Evolutionary conservation across 1,140 invertebrate genomes (phyloP).

Genomic region (Drosophila suzukii): DNA sequence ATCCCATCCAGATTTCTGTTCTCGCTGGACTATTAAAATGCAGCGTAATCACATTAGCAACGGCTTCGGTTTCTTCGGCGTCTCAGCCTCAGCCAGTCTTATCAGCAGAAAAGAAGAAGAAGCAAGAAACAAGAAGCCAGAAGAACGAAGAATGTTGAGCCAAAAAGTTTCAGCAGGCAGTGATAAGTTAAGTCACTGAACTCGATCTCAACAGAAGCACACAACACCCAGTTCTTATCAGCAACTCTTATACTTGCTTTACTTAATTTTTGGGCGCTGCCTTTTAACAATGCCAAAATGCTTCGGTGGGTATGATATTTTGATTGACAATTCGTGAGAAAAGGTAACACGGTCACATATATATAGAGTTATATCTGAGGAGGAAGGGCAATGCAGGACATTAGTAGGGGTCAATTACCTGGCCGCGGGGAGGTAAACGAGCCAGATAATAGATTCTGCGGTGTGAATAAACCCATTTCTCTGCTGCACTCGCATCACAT

Average conservation of each 20-base stretch:
- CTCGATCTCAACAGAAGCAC: constrained; percentile 33
- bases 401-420: constrained; percentile 47
- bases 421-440: constrained; percentile 49
- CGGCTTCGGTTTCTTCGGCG: constrained; percentile 1
- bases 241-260: constrained; percentile 16
- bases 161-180: constrained; percentile 35
- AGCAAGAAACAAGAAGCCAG: constrained; percentile 3
- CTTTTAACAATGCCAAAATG: constrained; percentile 36
- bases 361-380: constrained; percentile 14
- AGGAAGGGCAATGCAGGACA: constrained; percentile 38
- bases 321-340: constrained; percentile 58
- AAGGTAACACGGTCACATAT: constrained; percentile 17
- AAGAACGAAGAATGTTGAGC: constrained; percentile 26
- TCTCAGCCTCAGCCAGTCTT: constrained; percentile 19
- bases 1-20: not conserved
- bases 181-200: constrained; percentile 53
- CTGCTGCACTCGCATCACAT: constrained; percentile 45
- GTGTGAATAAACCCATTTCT: constrained; percentile 68
- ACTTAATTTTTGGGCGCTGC: constrained; percentile 16
- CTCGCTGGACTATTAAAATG: constrained; percentile 5
- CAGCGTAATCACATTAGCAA: constrained; percentile 7
- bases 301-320: not conserved
- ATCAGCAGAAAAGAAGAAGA: constrained; percentile 20
- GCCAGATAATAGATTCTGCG: constrained; percentile 42
- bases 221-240: constrained; percentile 43